Conservation (phyloP, 2,888 invertebrate species). For the Lasiommata megera region DNA sequence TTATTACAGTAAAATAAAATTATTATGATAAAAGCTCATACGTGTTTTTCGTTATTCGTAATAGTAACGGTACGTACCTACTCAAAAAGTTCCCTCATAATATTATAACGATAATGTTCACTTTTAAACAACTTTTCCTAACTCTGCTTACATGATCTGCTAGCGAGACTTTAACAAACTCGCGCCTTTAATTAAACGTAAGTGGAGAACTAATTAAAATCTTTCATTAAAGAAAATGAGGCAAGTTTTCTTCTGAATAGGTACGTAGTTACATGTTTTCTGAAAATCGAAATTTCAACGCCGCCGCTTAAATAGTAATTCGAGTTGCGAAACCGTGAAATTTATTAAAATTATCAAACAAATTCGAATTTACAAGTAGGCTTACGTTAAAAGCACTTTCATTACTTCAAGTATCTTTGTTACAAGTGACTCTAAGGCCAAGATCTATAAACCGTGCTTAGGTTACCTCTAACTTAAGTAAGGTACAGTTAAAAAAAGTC, state of each 20-base stretch:
- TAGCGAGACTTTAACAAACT: constrained; percentile 5
- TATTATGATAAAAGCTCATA: too few relatives aligned
- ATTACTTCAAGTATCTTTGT: too few relatives aligned
- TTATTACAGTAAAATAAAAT: too few relatives aligned
- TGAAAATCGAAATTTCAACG: constrained; percentile 2
- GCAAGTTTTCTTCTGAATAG: constrained; percentile 9
- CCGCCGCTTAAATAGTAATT: background rate
- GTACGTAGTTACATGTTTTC: constrained; percentile 1
- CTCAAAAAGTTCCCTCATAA: background rate
- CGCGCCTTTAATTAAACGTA: constrained; percentile 22
- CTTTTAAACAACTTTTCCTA: constrained; percentile 7
- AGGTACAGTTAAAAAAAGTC: too few relatives aligned
- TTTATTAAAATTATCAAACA: background rate
- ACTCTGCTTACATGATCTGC: constrained; percentile 19
- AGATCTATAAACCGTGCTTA: too few relatives aligned
- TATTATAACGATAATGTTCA: background rate
- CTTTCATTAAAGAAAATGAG: constrained; percentile 16
- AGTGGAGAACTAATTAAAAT: constrained; percentile 19
- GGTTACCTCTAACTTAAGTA: too few relatives aligned
- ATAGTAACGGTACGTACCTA: background rate
- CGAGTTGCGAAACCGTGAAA: background rate
- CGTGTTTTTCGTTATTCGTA: too few relatives aligned
- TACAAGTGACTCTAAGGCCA: too few relatives aligned
- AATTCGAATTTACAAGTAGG: too few relatives aligned
- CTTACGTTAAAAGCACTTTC: too few relatives aligned